These are phyloP conservation scores for Pipistrellus nathusii DNA, from an alignment of 2,797 vertebrate species.

Conservation along the genomic window DNA sequence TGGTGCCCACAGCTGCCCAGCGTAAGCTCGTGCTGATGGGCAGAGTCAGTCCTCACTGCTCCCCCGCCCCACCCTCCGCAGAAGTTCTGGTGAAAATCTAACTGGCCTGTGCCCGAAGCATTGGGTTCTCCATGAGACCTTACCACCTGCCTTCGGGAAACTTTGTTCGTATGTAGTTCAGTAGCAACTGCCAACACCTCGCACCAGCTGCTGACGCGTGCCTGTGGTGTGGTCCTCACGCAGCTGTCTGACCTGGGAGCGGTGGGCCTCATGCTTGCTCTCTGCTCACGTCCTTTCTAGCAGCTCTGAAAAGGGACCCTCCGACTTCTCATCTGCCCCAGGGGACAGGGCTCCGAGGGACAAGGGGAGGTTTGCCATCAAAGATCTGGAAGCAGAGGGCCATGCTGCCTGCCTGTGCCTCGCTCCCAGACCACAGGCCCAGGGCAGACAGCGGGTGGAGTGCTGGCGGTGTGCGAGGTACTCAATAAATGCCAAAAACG, in stretches of 20 bases:
- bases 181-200: background rate
- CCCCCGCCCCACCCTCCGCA: background rate
- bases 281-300: background rate
- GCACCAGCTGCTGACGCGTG: background rate
- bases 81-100: background rate
- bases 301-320: background rate
- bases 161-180: background rate
- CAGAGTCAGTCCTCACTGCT: background rate
- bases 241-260: background rate
- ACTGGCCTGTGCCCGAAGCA: background rate
- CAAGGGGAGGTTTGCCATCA: background rate
- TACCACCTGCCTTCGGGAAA: background rate
- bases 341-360: background rate
- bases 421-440: background rate
- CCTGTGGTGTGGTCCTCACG: background rate
- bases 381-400: background rate
- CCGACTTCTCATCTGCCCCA: background rate
- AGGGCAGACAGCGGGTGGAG: background rate
- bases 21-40: background rate
- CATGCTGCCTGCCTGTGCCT: background rate
- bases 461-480: background rate
- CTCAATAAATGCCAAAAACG: constrained; percentile 14
- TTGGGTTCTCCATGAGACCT: background rate
- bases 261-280: background rate
- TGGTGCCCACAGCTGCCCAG: background rate